These are phyloP conservation scores for Aphidius gifuensis DNA, from an alignment of 1,140 invertebrate species.

Conservation along the genomic window DNA sequence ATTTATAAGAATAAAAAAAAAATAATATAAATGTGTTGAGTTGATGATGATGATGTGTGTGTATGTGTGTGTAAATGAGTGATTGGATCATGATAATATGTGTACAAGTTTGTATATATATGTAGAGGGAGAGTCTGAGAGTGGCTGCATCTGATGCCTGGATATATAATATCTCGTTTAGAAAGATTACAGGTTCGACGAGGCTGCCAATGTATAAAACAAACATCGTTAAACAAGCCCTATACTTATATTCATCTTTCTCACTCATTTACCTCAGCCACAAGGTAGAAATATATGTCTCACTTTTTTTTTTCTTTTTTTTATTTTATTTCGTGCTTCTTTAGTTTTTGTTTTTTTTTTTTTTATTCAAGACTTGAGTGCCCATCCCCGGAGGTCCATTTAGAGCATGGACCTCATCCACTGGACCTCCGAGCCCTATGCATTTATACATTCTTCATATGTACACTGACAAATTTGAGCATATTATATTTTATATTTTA, in stretches of 20 bases:
- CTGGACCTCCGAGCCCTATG: slow-evolving; percentile 1
- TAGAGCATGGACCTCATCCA: slow-evolving; percentile 12
- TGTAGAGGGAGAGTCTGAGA: slow-evolving; percentile 6
- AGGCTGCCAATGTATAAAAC: slow-evolving; percentile 59
- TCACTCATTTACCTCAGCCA: background rate
- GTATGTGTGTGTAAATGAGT: too few relatives aligned
- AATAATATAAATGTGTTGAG: too few relatives aligned
- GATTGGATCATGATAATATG: slow-evolving; percentile 3
- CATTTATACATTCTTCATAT: too few relatives aligned
- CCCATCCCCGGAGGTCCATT: slow-evolving; percentile 30
- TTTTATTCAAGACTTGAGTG: slow-evolving; percentile 27
- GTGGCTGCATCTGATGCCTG: slow-evolving; percentile 17
- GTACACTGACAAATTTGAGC: too few relatives aligned
- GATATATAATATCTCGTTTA: slow-evolving; percentile 56
- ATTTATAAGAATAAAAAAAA: too few relatives aligned
- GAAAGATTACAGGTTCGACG: slow-evolving; percentile 57
- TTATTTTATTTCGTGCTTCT: slow-evolving; percentile 22
- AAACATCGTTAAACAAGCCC: slow-evolving; percentile 57
- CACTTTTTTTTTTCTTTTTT: slow-evolving; percentile 9
- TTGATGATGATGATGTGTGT: too few relatives aligned
- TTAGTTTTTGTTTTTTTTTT: slow-evolving; percentile 19
- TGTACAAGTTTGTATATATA: slow-evolving; percentile 22
- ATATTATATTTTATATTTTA: too few relatives aligned
- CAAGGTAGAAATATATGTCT: background rate
- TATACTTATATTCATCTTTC: slow-evolving; percentile 46